phyloP scores from a whole-genome alignment of 2,113 vertebrate species.

The Verasper variegatus region DNA sequence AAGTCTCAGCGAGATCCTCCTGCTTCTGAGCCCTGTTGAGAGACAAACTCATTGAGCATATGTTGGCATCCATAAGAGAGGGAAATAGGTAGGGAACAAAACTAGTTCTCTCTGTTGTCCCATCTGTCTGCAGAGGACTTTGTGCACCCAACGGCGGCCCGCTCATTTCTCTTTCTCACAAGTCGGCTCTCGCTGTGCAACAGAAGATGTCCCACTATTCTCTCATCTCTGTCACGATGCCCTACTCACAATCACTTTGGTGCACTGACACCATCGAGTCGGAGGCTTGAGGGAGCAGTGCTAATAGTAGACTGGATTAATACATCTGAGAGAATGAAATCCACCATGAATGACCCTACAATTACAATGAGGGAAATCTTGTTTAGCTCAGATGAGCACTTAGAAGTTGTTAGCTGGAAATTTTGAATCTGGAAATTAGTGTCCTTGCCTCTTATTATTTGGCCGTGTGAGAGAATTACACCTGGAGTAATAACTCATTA shows the following conservation, averaged over 20 bases:
- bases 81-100: conserved; percentile 70
- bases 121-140: conserved; percentile 77
- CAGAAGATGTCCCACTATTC: conserved; percentile 61
- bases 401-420: conserved; percentile 58
- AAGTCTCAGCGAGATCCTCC: conserved; percentile 46
- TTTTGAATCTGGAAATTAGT: conserved; percentile 74
- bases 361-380: conserved; percentile 43
- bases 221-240: conserved; percentile 54
- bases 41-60: conserved; percentile 70
- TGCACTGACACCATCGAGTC: conserved; percentile 37
- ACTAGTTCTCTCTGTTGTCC: conserved; percentile 68
- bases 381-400: conserved; percentile 54
- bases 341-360: conserved; percentile 45
- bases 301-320: conserved; percentile 32
- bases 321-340: conserved; percentile 47
- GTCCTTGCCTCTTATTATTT: conserved; percentile 73
- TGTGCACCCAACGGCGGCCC: conserved; percentile 60
- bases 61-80: conserved; percentile 66
- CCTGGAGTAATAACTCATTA: conserved; percentile 80
- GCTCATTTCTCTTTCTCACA: conserved; percentile 60
- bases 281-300: conserved; percentile 32
- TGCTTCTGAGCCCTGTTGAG: conserved; percentile 53
- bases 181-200: conserved; percentile 66
- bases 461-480: conserved; percentile 69
- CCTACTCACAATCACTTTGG: conserved; percentile 28